phyloP scores from a whole-genome alignment of 1,140 invertebrate genomes.

The Maconellicoccus hirsutus region DNA sequence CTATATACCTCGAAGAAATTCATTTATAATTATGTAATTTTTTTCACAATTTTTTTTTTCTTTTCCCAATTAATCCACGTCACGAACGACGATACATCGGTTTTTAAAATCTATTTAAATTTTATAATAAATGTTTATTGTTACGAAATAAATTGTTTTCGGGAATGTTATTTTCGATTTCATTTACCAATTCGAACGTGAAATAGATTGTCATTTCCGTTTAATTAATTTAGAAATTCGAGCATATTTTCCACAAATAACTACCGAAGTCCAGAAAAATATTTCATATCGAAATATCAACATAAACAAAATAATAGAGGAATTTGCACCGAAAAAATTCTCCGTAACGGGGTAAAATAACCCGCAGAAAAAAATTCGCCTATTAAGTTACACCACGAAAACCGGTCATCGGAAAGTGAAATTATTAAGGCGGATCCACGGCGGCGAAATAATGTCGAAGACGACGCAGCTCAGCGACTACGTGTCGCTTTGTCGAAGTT shows the following conservation, averaged over 20 bases:
- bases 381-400: not conserved
- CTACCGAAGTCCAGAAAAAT: too few relatives aligned
- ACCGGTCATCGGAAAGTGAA: not conserved
- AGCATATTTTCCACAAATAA: too few relatives aligned
- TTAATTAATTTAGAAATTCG: too few relatives aligned
- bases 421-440: constrained; percentile 1
- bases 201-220: too few relatives aligned
- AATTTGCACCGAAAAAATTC: too few relatives aligned
- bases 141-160: not conserved
- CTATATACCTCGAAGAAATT: not conserved
- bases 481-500: not conserved
- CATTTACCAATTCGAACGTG: too few relatives aligned
- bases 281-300: too few relatives aligned
- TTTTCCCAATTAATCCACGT: not conserved
- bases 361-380: not conserved
- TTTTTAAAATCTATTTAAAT: not conserved
- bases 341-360: too few relatives aligned
- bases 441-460: not conserved
- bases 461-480: not conserved
- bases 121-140: constrained; percentile 10
- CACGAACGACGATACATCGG: not conserved
- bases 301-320: too few relatives aligned
- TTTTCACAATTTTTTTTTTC: not conserved
- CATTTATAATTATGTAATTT: not conserved
- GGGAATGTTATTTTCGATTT: too few relatives aligned